phyloP scores from a whole-genome alignment of 2,888 invertebrate genomes.

The Clivina fossor region DNA sequence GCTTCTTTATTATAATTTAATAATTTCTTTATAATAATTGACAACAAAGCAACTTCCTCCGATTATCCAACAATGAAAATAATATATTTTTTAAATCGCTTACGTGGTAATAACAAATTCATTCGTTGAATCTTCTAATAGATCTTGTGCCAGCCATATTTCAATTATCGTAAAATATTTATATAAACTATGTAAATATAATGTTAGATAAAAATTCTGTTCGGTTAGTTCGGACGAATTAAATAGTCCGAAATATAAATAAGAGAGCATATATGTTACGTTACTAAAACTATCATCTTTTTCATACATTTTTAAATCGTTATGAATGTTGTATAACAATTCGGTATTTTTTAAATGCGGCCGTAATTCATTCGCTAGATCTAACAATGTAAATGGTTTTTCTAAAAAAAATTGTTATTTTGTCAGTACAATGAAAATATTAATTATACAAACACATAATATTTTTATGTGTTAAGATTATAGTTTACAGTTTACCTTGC shows the following conservation, averaged over 20 bases:
- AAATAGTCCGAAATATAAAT: slow-evolving; percentile 45
- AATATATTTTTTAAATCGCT: too few species aligned
- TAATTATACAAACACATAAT: neutral
- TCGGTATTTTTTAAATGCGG: slow-evolving; percentile 45
- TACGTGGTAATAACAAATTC: slow-evolving; percentile 50
- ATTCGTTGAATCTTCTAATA: slow-evolving; percentile 44
- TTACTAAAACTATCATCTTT: slow-evolving; percentile 42
- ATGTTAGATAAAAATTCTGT: slow-evolving; percentile 48
- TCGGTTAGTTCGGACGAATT: slow-evolving; percentile 45
- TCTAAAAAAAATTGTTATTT: slow-evolving; percentile 46
- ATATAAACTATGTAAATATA: slow-evolving; percentile 49
- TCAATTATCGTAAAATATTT: slow-evolving; percentile 49
- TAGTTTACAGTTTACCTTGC: slow-evolving; percentile 50
- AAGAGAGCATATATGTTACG: slow-evolving; percentile 44
- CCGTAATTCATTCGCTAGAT: slow-evolving; percentile 43
- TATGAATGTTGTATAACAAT: slow-evolving; percentile 45
- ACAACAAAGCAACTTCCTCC: too few species aligned
- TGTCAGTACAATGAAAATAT: neutral
- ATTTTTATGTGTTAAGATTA: neutral
- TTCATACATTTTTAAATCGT: slow-evolving; percentile 40
- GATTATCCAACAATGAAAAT: too few species aligned
- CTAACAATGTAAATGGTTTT: slow-evolving; percentile 47
- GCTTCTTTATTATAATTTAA: too few species aligned
- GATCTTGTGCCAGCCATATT: slow-evolving; percentile 48
- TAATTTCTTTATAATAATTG: too few species aligned